phyloP scores from a whole-genome alignment of 2,113 vertebrate genomes.

The Oxyruncus cristatus region DNA sequence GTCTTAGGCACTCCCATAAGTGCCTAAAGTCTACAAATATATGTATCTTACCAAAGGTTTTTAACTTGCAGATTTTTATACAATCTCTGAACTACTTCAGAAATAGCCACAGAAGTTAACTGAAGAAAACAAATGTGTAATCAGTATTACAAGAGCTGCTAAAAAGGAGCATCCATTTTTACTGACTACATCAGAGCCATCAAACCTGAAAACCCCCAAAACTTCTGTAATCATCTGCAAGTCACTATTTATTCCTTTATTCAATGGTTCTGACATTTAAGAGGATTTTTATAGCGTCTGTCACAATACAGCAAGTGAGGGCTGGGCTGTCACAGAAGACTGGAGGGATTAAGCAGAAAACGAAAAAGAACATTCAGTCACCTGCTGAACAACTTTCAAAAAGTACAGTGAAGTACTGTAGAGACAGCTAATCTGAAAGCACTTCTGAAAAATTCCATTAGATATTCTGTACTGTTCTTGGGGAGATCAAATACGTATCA shows the following conservation, averaged over 20 bases:
- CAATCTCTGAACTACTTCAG: background rate
- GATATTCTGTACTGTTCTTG: background rate
- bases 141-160: background rate
- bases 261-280: background rate
- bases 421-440: background rate
- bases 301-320: background rate
- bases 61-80: background rate
- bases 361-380: background rate
- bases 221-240: background rate
- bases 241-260: background rate
- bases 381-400: background rate
- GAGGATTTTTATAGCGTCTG: background rate
- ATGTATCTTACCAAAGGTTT: background rate
- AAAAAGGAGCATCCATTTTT: background rate
- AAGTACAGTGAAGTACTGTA: background rate
- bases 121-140: background rate
- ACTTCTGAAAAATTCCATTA: background rate
- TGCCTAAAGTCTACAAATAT: background rate
- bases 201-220: background rate
- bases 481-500: background rate
- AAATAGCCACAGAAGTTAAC: background rate
- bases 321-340: background rate
- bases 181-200: background rate
- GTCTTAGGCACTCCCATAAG: background rate
- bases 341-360: background rate